phyloP scores from a whole-genome alignment of 2,888 invertebrate species.

The Diploptera punctata region DNA sequence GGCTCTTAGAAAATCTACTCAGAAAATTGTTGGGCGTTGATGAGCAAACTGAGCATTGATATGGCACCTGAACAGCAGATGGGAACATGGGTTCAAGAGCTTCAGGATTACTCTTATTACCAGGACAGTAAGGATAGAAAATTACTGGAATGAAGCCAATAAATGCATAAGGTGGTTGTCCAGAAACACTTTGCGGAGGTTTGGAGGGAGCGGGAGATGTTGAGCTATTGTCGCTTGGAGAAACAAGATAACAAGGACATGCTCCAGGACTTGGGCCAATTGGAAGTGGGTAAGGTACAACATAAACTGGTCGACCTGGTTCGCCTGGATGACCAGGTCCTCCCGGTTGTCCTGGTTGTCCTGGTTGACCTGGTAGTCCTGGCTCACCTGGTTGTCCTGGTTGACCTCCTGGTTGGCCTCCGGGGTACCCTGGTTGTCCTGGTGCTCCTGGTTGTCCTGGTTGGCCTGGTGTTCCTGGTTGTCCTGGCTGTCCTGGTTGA shows the following conservation, averaged over 20 bases:
- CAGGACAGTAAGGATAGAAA: conserved; percentile 72
- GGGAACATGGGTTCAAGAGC: conserved; percentile 63
- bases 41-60: conserved; percentile 66
- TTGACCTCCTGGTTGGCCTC: conserved; percentile 30
- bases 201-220: conserved; percentile 38
- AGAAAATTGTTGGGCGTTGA: background rate
- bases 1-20: background rate
- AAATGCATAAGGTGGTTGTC: conserved; percentile 60
- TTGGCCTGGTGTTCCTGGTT: conserved; percentile 29
- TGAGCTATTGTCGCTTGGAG: conserved; percentile 57
- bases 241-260: conserved; percentile 69
- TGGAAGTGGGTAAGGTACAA: conserved; percentile 65
- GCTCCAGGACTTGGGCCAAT: conserved; percentile 66
- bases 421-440: conserved; percentile 29
- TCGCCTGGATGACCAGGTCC: conserved; percentile 53
- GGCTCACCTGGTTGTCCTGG: conserved; percentile 39
- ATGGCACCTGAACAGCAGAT: conserved; percentile 65
- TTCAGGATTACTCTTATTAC: conserved; percentile 52
- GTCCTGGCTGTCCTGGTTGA: conserved; percentile 24
- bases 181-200: conserved; percentile 45
- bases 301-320: conserved; percentile 51
- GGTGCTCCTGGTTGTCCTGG: conserved; percentile 16
- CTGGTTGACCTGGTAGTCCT: conserved; percentile 55
- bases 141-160: conserved; percentile 75
- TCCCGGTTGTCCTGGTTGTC: conserved; percentile 48